These are phyloP conservation scores for Chrysolina haemoptera DNA, from an alignment of 2,888 invertebrate genomes.

Conservation along the genomic window DNA sequence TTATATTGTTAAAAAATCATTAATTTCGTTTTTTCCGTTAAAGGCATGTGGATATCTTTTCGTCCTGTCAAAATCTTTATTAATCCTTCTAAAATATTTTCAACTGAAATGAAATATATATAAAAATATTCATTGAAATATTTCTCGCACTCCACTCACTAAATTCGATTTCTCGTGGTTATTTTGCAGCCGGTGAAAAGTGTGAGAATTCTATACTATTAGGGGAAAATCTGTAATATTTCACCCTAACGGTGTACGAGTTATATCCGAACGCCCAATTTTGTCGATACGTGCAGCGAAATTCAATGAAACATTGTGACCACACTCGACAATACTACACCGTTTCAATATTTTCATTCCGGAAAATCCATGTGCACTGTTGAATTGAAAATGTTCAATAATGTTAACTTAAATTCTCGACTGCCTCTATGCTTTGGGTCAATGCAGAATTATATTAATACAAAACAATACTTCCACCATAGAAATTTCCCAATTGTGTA, in stretches of 20 bases:
- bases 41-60: too few relatives aligned
- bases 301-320: conserved; percentile 3
- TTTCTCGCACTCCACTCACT: background rate
- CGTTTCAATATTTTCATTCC: background rate
- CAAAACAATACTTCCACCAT: too few relatives aligned
- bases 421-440: too few relatives aligned
- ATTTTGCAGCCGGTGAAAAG: background rate
- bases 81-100: too few relatives aligned
- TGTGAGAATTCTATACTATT: conserved; percentile 2
- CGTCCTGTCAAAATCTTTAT: too few relatives aligned
- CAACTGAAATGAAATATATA: too few relatives aligned
- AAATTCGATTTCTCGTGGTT: background rate
- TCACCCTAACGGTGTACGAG: conserved; percentile 14
- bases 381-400: background rate
- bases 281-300: conserved; percentile 10
- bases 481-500: too few relatives aligned
- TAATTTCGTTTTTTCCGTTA: too few relatives aligned
- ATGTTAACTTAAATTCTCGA: too few relatives aligned
- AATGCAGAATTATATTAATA: too few relatives aligned
- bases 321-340: background rate
- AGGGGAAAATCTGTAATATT: conserved; percentile 17
- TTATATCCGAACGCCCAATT: conserved; percentile 21
- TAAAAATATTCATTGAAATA: too few relatives aligned
- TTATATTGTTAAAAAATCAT: too few relatives aligned
- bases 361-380: background rate